These are phyloP conservation scores for Metopia argyrocephala DNA, from an alignment of 2,888 invertebrate species.

Conservation along the genomic window DNA sequence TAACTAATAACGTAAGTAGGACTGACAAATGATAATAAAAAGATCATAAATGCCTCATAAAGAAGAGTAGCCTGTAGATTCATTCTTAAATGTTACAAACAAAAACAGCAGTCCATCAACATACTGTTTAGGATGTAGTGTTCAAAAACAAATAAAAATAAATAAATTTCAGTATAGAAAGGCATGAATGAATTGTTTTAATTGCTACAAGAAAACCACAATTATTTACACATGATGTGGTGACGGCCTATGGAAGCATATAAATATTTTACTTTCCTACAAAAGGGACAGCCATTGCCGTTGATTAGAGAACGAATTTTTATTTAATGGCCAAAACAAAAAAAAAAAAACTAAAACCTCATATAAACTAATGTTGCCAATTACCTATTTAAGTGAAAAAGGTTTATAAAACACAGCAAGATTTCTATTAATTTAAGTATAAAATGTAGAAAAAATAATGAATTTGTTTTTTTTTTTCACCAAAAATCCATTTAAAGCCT, in stretches of 20 bases:
- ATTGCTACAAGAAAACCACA: slow-evolving; percentile 52
- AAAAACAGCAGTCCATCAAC: too few species aligned
- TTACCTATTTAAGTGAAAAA: neutral
- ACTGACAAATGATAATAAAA: too few species aligned
- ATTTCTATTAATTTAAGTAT: too few species aligned
- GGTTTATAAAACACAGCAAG: neutral
- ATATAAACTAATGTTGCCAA: neutral
- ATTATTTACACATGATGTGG: slow-evolving; percentile 59
- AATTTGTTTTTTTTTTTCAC: too few species aligned
- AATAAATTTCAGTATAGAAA: slow-evolving; percentile 16
- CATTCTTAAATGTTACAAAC: too few species aligned
- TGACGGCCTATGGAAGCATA: slow-evolving; percentile 49
- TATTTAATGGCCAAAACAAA: slow-evolving; percentile 30
- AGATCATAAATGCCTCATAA: too few species aligned
- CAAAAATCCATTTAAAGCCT: neutral
- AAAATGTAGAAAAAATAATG: too few species aligned
- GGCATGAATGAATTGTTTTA: slow-evolving; percentile 21
- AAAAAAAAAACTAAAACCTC: neutral
- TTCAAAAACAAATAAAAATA: neutral
- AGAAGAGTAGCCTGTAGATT: too few species aligned
- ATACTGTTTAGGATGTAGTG: too few species aligned
- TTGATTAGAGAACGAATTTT: slow-evolving; percentile 49
- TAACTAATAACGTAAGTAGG: too few species aligned
- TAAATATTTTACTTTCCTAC: slow-evolving; percentile 30
- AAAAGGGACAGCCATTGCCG: neutral